phyloP scores from a whole-genome alignment of 2,888 invertebrate species.

The Resseliella maxima region DNA sequence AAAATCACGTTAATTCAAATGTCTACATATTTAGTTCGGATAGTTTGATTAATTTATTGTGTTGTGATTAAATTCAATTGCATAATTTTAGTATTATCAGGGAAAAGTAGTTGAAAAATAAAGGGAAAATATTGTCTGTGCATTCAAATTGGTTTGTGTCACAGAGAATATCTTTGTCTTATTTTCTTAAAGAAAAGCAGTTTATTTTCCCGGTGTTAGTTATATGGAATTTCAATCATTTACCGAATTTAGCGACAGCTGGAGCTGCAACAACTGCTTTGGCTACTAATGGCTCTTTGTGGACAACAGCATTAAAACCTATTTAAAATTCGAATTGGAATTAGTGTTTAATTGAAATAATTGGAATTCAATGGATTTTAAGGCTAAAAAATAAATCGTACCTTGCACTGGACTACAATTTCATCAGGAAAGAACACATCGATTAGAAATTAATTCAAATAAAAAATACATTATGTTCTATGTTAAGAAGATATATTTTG shows the following conservation, averaged over 20 bases:
- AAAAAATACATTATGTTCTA: no score
- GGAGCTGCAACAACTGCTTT: slow-evolving; percentile 63
- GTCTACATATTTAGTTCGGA: not conserved
- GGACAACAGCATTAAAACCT: slow-evolving; percentile 72
- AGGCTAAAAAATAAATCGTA: slow-evolving; percentile 64
- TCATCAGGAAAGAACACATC: no score
- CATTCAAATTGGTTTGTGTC: no score
- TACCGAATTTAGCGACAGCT: slow-evolving; percentile 62
- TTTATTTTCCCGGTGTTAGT: no score
- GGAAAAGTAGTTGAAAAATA: no score
- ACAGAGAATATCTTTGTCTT: no score
- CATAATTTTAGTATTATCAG: no score
- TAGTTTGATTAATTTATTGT: not conserved
- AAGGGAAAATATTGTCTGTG: no score
- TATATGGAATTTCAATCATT: not conserved
- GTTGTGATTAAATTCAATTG: no score
- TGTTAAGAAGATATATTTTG: no score
- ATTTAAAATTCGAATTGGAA: slow-evolving; percentile 69
- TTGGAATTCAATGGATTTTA: slow-evolving; percentile 63
- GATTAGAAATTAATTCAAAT: no score
- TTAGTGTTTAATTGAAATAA: not conserved
- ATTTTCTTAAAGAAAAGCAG: no score
- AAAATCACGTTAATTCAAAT: not conserved
- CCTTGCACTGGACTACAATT: slow-evolving; percentile 64
- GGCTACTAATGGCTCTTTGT: slow-evolving; percentile 68